phyloP scores from a whole-genome alignment of 2,888 invertebrate genomes.

The Xylota segnis region DNA sequence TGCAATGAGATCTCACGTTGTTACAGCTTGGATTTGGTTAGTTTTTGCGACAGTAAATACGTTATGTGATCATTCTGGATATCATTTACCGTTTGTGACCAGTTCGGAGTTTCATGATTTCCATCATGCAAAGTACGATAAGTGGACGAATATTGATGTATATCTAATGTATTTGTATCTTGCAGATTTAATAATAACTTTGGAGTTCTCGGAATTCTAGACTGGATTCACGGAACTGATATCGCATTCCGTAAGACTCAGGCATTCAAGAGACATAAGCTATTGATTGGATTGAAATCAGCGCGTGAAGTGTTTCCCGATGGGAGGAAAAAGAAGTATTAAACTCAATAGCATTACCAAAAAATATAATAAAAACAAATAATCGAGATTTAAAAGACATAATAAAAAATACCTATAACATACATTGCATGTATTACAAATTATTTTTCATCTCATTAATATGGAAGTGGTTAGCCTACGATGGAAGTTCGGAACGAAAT shows the following conservation, averaged over 20 bases:
- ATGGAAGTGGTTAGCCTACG: too few relatives aligned
- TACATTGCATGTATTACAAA: too few relatives aligned
- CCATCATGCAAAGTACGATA: constrained; percentile 91
- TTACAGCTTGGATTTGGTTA: constrained; percentile 91
- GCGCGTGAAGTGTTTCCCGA: constrained; percentile 38
- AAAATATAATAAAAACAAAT: neutral
- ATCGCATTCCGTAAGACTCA: constrained; percentile 38
- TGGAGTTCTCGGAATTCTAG: constrained; percentile 46
- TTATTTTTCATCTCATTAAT: too few relatives aligned
- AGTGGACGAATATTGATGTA: neutral
- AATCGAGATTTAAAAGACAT: too few relatives aligned
- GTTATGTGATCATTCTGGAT: constrained; percentile 92
- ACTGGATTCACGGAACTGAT: constrained; percentile 59
- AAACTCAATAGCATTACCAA: neutral
- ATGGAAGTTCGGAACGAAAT: too few relatives aligned
- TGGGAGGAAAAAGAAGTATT: constrained; percentile 8
- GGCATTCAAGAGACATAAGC: constrained; percentile 32
- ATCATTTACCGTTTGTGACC: constrained; percentile 92
- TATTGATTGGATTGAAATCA: constrained; percentile 34
- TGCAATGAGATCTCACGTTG: constrained; percentile 89
- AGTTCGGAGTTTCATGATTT: constrained; percentile 94
- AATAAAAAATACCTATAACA: too few relatives aligned
- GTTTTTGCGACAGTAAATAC: constrained; percentile 90
- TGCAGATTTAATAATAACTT: constrained; percentile 49
- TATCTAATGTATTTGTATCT: neutral